Percentiles rank a stretch among this genome's conserved stretches.
Conservation (phyloP, 2,113 vertebrate species). For the Megaceryle torquata region DNA sequence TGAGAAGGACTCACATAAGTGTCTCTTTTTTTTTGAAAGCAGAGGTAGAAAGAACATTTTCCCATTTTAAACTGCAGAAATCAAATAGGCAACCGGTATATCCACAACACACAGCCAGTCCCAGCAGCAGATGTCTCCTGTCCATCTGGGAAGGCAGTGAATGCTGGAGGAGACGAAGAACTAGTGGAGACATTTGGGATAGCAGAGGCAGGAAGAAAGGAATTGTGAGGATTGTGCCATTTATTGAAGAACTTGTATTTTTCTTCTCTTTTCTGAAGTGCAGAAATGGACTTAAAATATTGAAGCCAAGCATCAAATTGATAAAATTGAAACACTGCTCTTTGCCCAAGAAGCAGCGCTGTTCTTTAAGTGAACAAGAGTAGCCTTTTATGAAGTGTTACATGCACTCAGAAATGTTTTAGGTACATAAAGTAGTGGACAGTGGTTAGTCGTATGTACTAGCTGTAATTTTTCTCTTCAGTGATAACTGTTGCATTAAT, state of each 20-base stretch:
- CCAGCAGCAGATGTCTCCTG: not conserved
- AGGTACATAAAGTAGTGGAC: not conserved
- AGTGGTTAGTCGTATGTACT: not conserved
- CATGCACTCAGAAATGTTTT: not conserved
- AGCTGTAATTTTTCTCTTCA: not conserved
- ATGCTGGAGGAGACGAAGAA: not conserved
- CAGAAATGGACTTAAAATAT: not conserved
- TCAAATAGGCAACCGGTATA: not conserved
- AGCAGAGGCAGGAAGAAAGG: not conserved
- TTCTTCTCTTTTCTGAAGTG: not conserved
- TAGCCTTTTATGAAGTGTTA: not conserved
- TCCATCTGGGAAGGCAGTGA: accelerated
- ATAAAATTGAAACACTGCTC: not conserved
- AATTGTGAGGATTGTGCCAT: not conserved
- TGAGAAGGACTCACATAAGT: not conserved
- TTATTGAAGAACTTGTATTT: not conserved
- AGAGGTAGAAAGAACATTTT: not conserved
- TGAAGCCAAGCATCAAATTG: not conserved
- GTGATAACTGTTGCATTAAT: not conserved
- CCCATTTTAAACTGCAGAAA: not conserved
- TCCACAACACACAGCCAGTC: not conserved
- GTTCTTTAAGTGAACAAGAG: not conserved
- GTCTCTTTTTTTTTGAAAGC: not conserved
- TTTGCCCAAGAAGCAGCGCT: not conserved
- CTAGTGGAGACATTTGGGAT: not conserved